Evolutionary conservation across 2,113 vertebrate species (phyloP).

Genomic region (Chunga burmeisteri): DNA sequence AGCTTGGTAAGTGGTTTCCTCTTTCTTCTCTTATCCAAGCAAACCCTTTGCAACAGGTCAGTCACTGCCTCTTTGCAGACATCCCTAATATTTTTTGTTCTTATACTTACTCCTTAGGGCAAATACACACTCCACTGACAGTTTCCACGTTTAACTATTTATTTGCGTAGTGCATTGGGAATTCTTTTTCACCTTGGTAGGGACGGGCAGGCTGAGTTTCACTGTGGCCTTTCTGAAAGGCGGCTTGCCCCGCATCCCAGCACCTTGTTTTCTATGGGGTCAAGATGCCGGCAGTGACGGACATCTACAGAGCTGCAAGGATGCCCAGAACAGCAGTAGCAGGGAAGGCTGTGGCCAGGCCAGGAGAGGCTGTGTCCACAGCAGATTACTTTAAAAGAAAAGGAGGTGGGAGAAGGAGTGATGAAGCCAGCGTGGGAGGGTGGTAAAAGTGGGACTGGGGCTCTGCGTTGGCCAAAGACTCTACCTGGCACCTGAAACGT

Average conservation of each 20-base stretch:
- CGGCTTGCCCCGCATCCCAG: background rate
- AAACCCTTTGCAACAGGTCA: background rate
- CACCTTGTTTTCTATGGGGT: background rate
- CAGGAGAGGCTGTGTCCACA: background rate
- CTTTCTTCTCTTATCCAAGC: background rate
- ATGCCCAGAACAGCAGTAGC: background rate
- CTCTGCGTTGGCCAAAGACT: background rate
- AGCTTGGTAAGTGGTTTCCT: background rate
- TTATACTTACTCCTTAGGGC: background rate
- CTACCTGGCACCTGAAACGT: background rate
- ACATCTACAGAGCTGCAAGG: background rate
- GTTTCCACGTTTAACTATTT: background rate
- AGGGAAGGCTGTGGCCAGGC: background rate
- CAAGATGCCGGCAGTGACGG: background rate
- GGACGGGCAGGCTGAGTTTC: background rate
- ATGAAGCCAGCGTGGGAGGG: background rate
- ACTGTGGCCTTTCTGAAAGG: background rate
- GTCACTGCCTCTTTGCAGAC: background rate
- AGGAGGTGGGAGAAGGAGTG: background rate
- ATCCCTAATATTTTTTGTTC: background rate
- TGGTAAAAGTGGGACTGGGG: background rate
- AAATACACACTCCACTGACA: background rate
- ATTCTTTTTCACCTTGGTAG: background rate
- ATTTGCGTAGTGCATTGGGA: background rate
- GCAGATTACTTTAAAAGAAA: background rate